A percentile compares a stretch with the other conserved stretches of the same genome.
phyloP scores from a whole-genome alignment of 2,113 vertebrate genomes.

The Hippocampus abdominalis region DNA sequence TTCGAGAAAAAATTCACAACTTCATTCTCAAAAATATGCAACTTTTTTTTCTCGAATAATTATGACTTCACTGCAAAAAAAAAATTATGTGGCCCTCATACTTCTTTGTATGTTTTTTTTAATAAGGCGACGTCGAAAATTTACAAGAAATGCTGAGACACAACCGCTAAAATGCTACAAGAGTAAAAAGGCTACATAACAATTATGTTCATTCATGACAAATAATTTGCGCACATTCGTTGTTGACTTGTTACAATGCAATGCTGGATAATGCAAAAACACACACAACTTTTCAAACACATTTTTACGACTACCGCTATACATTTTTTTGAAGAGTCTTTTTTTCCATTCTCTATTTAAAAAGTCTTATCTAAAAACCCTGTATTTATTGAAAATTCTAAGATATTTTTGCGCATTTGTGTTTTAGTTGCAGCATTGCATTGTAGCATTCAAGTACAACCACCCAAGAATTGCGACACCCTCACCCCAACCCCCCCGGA shows the following conservation, averaged over 20 bases:
- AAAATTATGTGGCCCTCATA: not conserved
- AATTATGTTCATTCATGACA: slow-evolving; percentile 47
- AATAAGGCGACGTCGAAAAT: slow-evolving; percentile 60
- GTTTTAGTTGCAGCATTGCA: slow-evolving; percentile 39
- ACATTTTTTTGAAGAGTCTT: not conserved
- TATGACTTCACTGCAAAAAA: not conserved
- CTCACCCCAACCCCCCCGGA: not conserved
- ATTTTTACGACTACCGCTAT: slow-evolving; percentile 4
- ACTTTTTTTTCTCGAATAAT: not conserved
- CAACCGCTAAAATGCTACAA: slow-evolving; percentile 71
- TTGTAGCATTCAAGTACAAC: slow-evolving; percentile 46
- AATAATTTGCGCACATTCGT: slow-evolving; percentile 41
- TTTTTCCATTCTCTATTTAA: slow-evolving; percentile 9
- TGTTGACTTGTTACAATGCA: slow-evolving; percentile 39
- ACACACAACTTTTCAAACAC: slow-evolving; percentile 22
- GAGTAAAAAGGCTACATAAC: slow-evolving; percentile 76
- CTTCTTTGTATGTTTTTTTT: slow-evolving; percentile 6
- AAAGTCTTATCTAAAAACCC: slow-evolving; percentile 22
- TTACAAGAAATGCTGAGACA: slow-evolving; percentile 62
- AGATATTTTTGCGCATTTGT: slow-evolving; percentile 31
- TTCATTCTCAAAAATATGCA: not conserved
- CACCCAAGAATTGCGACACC: not conserved
- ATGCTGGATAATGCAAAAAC: slow-evolving; percentile 30
- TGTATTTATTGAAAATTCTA: slow-evolving; percentile 12
- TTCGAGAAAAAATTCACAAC: not conserved